Evolutionary conservation across 1,140 invertebrate species (phyloP), one percentile per base, ranked within the genome.

Genomic region (Brachionus manjavacas): DNA sequence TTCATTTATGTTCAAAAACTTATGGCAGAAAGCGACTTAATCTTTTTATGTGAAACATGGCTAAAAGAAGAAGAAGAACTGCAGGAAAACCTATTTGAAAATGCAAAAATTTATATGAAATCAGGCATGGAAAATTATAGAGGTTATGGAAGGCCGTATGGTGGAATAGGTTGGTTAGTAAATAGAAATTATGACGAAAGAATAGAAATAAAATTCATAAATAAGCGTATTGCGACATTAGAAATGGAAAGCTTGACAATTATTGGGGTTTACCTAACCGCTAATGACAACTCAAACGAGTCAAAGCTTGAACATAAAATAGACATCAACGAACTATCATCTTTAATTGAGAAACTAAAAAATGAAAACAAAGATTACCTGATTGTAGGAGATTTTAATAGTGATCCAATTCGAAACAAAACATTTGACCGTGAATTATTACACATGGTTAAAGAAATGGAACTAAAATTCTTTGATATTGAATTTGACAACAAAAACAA

Each of bases 31-130:
- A 72, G 35, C 7, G 68, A 72, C 35, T 39, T 72, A 39, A 43
- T 39, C 7, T 72, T 72, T 72, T 35, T 72, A 39, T 39, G 68
- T 72, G 68, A 72, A 39, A 72, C 68, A 16, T 72, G 68, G 68
- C 35, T 43, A 72, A 72, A 72, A 72, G 31, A 72, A 39, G 28
- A 72, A 39, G 31, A 72, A 72, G 31, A 16, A 72, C n/a, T 72
- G 14, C 14, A 72, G n/a, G n/a, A 41, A 39, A 16, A 72, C 35
- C 31, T 72, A 72, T 72, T 72, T 6, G 68, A 72, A 72, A 72
- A 72, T 72, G 68, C 28, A 39, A 39, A 20, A 35, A 72, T 39
- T 35, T 20, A 39, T 39, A 35, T 43, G 25, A 72, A 72, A 72
- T 72, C n/a, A 39, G n/a, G 68, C 14, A 72, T 72, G 68, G 31